Base-by-base conservation (phyloP, 2,113 vertebrate species). In the Indicator maculatus region DNA sequence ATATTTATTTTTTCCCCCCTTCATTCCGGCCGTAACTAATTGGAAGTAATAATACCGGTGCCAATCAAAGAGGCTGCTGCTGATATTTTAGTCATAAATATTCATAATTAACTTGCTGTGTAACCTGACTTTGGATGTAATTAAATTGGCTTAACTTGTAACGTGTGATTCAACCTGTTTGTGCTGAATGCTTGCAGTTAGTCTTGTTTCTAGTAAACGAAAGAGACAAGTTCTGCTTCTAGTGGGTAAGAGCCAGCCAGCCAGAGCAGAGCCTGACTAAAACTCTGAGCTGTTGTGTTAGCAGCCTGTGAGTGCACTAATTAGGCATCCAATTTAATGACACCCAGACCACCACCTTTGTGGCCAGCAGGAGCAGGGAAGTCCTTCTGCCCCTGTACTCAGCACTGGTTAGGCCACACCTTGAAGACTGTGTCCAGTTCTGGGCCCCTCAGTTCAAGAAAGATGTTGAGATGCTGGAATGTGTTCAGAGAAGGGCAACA, bases 91-190 rank as follows among this genome's bases (percentile, higher is more conserved):
- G 23, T 44, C 92, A 91, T 81, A 83, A 96, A 83, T 81, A 90
- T 91, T 95, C 59, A 65, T 93, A 86, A 94, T 86, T 81, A 95
- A 75, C 77, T 93, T 53, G 61, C 36, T 59, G 58, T 11, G 38
- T 28, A 90, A 78, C 36, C 56, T 82, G 76, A 65, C 55, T 91
- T 89, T 17, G 59, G 27, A 73, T 52, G 50, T 88, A 91, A 95
- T 94, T 93, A 88, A 86, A 75, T 64, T 80, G 56, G 24, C 65
- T 95, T 86, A 77, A 86, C 60, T 70, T 91, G 89, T 76, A 90
- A 74, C 10, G n/a, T 56, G 38, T 77, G 52, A 91, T 86, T 92
- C 79, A 69, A 63, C 15, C 2, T 83, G 38, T 83, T 93, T 73
- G 45, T 80, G 39, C 23, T 16, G 10, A 83, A 41, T 24, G 77